Conservation (phyloP, 2,888 invertebrate species). For the Drosophila colorata region DNA sequence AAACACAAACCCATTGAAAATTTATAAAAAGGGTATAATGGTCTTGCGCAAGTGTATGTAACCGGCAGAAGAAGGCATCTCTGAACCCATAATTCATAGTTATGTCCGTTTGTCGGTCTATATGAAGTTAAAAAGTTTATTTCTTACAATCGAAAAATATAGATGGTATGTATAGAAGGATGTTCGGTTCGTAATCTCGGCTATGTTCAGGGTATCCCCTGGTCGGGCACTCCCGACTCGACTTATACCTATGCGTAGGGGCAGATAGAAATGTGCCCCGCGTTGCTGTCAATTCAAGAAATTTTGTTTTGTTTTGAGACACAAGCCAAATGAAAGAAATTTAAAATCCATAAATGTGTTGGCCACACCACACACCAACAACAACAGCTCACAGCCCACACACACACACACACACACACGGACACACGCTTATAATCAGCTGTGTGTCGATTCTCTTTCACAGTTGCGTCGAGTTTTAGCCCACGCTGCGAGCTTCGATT, state of each 20-base stretch:
- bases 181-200: too few relatives aligned
- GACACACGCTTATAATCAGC: conserved; percentile 16
- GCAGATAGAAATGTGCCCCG: conserved; percentile 40
- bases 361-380: conserved; percentile 29
- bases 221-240: too few relatives aligned
- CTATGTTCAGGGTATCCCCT: too few relatives aligned
- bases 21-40: too few relatives aligned
- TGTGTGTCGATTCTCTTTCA: conserved; percentile 56
- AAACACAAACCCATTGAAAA: neutral
- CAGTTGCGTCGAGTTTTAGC: conserved; percentile 55
- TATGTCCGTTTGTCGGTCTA: too few relatives aligned
- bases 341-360: conserved; percentile 59
- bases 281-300: conserved; percentile 66
- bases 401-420: conserved; percentile 15
- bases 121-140: too few relatives aligned
- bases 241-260: neutral
- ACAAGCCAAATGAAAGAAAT: conserved; percentile 69
- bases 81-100: too few relatives aligned
- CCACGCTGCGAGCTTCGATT: conserved; percentile 60
- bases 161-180: too few relatives aligned
- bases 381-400: conserved; percentile 40
- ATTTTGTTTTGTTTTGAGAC: conserved; percentile 74
- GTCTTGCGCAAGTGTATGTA: too few relatives aligned
- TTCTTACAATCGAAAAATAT: too few relatives aligned
- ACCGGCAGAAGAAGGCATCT: too few relatives aligned